phyloP scores from a whole-genome alignment of 2,888 invertebrate genomes.

The Troilus luridus region DNA sequence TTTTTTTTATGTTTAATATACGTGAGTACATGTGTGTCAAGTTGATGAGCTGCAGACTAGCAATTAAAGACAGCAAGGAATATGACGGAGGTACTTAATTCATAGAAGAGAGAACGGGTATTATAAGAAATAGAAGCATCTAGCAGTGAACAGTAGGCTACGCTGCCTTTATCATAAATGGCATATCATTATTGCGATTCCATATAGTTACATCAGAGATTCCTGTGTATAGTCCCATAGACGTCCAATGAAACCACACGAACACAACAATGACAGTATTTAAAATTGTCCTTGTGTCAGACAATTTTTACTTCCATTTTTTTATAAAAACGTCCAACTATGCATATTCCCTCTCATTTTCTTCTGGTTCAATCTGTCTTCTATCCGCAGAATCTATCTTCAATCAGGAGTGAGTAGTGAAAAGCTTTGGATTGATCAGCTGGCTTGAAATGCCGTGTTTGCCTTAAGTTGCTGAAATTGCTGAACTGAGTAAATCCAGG shows the following conservation, averaged over 20 bases:
- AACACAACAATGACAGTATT: conserved; percentile 36
- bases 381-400: background rate
- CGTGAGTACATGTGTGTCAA: background rate
- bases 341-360: background rate
- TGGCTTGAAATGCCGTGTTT: background rate
- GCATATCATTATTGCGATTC: conserved; percentile 24
- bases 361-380: background rate
- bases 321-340: conserved; percentile 9
- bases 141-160: background rate
- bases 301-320: background rate
- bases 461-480: background rate
- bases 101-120: background rate
- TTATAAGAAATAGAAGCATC: background rate
- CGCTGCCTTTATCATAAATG: background rate
- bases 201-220: background rate
- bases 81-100: background rate
- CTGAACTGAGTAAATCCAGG: background rate
- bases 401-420: background rate
- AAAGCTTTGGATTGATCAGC: background rate
- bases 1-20: background rate
- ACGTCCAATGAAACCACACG: background rate
- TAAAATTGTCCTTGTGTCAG: conserved; percentile 41
- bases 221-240: background rate
- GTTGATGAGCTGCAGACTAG: background rate
- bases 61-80: background rate